Percentiles rank a stretch among this genome's conserved stretches.
These are phyloP conservation scores for Eurystomus glaucurus DNA, from an alignment of 2,797 vertebrate species.

Conservation along the genomic window DNA sequence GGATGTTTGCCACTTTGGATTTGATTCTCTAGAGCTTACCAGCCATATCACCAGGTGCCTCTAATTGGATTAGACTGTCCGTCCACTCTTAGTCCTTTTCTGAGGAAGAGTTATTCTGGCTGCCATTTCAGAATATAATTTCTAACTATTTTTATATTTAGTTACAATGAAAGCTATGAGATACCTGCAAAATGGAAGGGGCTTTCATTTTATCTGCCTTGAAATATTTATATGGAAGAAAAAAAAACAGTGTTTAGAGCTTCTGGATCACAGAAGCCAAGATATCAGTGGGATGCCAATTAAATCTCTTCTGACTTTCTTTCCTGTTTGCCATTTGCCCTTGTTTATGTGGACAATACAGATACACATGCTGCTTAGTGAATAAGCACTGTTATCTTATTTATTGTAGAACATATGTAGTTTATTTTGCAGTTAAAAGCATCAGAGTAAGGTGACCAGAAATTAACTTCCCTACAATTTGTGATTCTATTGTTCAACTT, in stretches of 20 bases:
- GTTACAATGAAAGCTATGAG: constrained; percentile 72
- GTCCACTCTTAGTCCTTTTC: not conserved
- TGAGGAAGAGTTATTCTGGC: not conserved
- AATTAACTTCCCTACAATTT: not conserved
- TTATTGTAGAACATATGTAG: not conserved
- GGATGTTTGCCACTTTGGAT: not conserved
- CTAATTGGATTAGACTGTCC: not conserved
- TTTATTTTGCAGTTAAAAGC: not conserved
- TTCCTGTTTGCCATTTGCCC: constrained; percentile 66
- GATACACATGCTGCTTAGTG: constrained; percentile 38
- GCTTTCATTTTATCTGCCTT: constrained; percentile 83
- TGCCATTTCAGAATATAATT: constrained; percentile 24
- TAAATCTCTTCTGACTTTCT: constrained; percentile 74
- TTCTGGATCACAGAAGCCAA: constrained; percentile 78
- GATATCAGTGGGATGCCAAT: constrained; percentile 84
- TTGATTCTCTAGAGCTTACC: not conserved
- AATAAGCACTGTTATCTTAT: constrained; percentile 60
- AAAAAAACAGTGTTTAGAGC: constrained; percentile 65
- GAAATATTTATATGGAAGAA: constrained; percentile 80
- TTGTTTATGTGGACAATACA: constrained; percentile 67
- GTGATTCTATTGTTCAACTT: not conserved
- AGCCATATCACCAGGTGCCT: not conserved
- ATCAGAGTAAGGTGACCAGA: not conserved
- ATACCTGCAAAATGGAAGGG: constrained; percentile 70
- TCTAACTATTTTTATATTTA: constrained; percentile 67